A percentile compares a stretch with the other conserved stretches of the same genome.
phyloP scores from a whole-genome alignment of 2,797 vertebrate species.

The Sitta carolinensis region DNA sequence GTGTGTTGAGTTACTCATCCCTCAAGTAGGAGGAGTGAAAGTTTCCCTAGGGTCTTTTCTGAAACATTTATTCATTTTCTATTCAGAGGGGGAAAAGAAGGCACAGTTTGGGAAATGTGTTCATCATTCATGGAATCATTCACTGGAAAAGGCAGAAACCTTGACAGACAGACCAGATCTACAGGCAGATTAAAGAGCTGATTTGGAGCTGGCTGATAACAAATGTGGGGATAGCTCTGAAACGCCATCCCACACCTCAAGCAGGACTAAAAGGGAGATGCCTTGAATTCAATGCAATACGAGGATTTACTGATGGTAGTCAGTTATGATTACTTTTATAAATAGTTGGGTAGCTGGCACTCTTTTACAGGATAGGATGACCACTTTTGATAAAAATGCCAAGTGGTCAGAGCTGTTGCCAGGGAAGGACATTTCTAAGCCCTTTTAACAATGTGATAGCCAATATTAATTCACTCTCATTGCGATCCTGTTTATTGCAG shows the following conservation, averaged over 20 bases:
- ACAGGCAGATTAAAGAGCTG: not conserved
- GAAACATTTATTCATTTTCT: not conserved
- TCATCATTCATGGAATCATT: not conserved
- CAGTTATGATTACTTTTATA: not conserved
- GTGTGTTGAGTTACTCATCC: slow-evolving; percentile 5
- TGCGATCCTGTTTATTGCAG: not conserved
- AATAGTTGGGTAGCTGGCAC: not conserved
- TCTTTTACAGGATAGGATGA: not conserved
- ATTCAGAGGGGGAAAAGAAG: not conserved
- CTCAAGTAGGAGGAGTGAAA: not conserved
- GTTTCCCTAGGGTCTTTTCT: not conserved
- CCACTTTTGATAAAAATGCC: not conserved
- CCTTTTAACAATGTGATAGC: not conserved
- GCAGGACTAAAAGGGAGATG: not conserved
- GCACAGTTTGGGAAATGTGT: not conserved
- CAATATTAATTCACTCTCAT: not conserved
- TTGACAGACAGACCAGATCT: not conserved
- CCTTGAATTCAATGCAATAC: not conserved
- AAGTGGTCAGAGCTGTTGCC: not conserved
- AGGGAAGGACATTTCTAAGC: not conserved
- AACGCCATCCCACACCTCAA: not conserved
- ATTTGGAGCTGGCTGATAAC: not conserved
- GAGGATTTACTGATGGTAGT: not conserved
- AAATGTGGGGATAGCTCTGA: not conserved
- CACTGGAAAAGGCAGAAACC: not conserved